These are phyloP conservation scores for Fistularia commersonii DNA, from an alignment of 2,797 vertebrate genomes.

Conservation along the genomic window DNA sequence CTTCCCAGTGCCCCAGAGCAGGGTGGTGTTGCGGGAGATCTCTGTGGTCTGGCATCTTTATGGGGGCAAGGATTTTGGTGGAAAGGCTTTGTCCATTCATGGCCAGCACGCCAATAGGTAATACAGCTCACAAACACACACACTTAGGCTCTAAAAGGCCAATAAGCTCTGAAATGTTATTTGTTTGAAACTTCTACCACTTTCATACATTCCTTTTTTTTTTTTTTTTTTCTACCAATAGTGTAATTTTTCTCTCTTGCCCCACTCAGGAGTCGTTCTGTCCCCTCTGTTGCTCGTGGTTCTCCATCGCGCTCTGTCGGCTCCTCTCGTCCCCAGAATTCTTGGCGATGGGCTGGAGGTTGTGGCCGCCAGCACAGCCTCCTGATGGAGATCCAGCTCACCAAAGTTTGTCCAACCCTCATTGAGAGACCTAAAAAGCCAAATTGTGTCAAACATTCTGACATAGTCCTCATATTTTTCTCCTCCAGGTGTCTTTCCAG, in stretches of 20 bases:
- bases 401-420: constrained; percentile 73
- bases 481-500: constrained; percentile 86
- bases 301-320: constrained; percentile 81
- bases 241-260: neutral
- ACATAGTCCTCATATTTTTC: neutral
- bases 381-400: constrained; percentile 93
- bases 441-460: neutral
- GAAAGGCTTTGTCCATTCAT: constrained; percentile 70
- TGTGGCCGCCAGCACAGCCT: constrained; percentile 82
- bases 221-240: neutral
- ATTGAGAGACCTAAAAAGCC: neutral
- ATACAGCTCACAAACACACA: constrained; percentile 2
- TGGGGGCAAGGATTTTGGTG: constrained; percentile 86
- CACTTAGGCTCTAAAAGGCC: neutral
- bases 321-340: constrained; percentile 87
- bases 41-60: constrained; percentile 92
- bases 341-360: constrained; percentile 87
- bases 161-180: neutral
- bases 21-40: constrained; percentile 86
- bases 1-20: constrained; percentile 85
- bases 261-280: constrained; percentile 61
- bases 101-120: constrained; percentile 75
- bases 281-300: constrained; percentile 67
- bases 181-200: neutral
- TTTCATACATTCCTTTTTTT: neutral